These are phyloP conservation scores for Leptopilina boulardi DNA, from an alignment of 1,140 invertebrate species.

Conservation along the genomic window DNA sequence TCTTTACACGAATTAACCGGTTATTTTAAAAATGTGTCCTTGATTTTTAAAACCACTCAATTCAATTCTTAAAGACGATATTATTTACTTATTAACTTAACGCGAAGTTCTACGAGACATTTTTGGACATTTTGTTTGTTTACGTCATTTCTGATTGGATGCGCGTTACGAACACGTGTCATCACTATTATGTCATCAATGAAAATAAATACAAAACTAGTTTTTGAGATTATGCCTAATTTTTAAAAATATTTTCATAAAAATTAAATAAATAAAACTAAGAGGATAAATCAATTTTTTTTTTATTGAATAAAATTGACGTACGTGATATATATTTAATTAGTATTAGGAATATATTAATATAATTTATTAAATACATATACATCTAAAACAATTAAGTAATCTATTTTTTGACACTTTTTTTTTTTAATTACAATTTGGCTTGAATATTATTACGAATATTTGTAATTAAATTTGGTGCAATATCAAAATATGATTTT, in stretches of 20 bases:
- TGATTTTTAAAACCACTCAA: background rate
- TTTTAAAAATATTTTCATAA: no score
- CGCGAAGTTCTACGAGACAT: background rate
- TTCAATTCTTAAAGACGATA: background rate
- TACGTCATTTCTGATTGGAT: background rate
- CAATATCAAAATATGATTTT: slow-evolving; percentile 60
- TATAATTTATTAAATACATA: slow-evolving; percentile 28
- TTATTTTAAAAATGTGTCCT: background rate
- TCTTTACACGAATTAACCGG: background rate
- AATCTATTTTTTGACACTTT: background rate
- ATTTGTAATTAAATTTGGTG: slow-evolving; percentile 52
- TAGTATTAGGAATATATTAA: slow-evolving; percentile 24
- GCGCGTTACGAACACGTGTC: background rate
- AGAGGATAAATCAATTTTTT: no score
- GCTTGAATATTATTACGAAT: slow-evolving; percentile 60
- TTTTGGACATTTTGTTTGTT: background rate
- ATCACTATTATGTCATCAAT: background rate
- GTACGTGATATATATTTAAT: no score
- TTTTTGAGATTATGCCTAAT: background rate
- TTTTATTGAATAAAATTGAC: no score
- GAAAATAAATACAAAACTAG: background rate
- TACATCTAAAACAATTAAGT: background rate
- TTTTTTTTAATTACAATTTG: slow-evolving; percentile 70
- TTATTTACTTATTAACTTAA: background rate
- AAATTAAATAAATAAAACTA: no score